phyloP scores from a whole-genome alignment of 1,140 invertebrate genomes.

The Drosophila kurseongensis region DNA sequence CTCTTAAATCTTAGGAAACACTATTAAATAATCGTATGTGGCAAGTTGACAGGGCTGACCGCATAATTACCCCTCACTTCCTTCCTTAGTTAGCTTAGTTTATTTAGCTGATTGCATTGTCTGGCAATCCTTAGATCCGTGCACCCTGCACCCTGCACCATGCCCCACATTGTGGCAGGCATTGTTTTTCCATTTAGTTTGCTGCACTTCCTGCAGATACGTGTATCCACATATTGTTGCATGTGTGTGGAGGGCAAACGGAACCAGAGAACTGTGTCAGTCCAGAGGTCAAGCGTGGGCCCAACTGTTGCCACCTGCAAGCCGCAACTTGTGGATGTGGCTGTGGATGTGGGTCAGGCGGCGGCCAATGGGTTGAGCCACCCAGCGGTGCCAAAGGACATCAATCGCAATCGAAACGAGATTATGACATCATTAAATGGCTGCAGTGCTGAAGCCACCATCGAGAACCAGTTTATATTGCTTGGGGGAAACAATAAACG shows the following conservation, averaged over 20 bases:
- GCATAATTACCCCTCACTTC: conserved; percentile 4
- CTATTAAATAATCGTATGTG: conserved; percentile 2
- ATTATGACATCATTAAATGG: conserved; percentile 30
- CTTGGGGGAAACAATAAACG: not conserved
- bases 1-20: not conserved
- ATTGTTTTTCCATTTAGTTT: conserved; percentile 31
- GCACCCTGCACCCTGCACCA: not conserved
- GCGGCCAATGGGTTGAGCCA: not conserved
- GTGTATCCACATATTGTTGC: no score
- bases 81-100: conserved; percentile 7
- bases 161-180: conserved; percentile 3
- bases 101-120: conserved; percentile 45
- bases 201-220: conserved; percentile 58
- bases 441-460: not conserved
- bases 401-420: conserved; percentile 19
- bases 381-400: conserved; percentile 16
- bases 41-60: conserved; percentile 11
- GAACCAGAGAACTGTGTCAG: conserved; percentile 51
- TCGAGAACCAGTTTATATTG: conserved; percentile 6
- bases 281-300: conserved; percentile 53
- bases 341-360: conserved; percentile 26
- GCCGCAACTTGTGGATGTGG: conserved; percentile 13
- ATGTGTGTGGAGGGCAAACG: not conserved
- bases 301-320: conserved; percentile 32
- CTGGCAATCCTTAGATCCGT: conserved; percentile 3